phyloP scores from a whole-genome alignment of 2,113 vertebrate species.

The Heterotilapia buettikoferi region DNA sequence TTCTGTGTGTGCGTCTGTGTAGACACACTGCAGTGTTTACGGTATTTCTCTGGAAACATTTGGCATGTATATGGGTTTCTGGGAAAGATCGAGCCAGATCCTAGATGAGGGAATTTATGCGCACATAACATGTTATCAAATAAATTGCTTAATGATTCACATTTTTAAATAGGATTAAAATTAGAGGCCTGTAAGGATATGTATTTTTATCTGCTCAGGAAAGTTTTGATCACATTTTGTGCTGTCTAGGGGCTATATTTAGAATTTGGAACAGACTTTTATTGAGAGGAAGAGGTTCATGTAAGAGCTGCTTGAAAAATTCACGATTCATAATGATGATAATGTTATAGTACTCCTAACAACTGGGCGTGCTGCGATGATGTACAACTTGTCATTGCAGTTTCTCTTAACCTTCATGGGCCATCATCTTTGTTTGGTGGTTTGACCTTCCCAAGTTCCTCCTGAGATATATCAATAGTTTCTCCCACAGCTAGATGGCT shows the following conservation, averaged over 20 bases:
- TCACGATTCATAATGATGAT: neutral
- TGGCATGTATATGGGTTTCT: conserved; percentile 42
- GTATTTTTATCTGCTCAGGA: conserved; percentile 8
- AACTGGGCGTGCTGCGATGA: neutral
- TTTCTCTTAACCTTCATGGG: conserved; percentile 12
- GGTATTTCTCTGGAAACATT: conserved; percentile 42
- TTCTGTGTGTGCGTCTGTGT: conserved; percentile 35
- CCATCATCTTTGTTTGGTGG: conserved; percentile 47
- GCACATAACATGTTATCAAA: conserved; percentile 7
- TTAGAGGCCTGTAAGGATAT: neutral
- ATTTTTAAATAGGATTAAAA: neutral
- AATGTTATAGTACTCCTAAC: neutral
- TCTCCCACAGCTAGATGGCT: conserved; percentile 15
- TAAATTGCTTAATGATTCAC: neutral
- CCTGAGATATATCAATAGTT: conserved; percentile 17
- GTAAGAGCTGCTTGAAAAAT: neutral
- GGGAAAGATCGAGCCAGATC: conserved; percentile 14
- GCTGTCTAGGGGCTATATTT: conserved; percentile 6
- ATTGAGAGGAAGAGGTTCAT: neutral
- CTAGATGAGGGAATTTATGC: neutral
- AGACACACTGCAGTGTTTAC: conserved; percentile 20
- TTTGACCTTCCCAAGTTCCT: conserved; percentile 27
- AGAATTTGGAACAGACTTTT: neutral
- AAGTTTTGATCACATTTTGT: conserved; percentile 31
- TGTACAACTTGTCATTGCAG: conserved; percentile 18